Conservation (phyloP, 2,888 invertebrate species). For the Drosophila atroscutellata region DNA sequence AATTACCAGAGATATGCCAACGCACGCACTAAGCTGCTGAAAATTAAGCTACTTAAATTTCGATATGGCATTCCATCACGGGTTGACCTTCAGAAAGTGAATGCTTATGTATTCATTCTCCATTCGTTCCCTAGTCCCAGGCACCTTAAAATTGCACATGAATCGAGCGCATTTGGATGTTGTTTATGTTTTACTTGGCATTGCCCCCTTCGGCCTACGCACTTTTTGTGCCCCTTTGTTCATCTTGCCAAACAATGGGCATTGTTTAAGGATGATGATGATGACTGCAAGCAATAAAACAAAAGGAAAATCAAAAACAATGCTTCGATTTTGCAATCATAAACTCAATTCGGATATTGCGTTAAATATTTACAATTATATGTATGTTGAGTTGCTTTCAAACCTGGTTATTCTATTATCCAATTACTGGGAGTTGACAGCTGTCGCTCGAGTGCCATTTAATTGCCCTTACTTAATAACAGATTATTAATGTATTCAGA, state of each 20-base stretch:
- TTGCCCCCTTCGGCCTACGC: slow-evolving; percentile 34
- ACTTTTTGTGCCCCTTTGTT: slow-evolving; percentile 41
- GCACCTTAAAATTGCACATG: slow-evolving; percentile 10
- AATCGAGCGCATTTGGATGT: slow-evolving; percentile 25
- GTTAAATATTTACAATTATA: slow-evolving; percentile 1
- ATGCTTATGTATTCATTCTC: slow-evolving; percentile 19
- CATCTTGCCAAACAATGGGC: slow-evolving; percentile 38
- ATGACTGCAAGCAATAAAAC: slow-evolving; percentile 22
- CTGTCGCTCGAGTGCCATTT: slow-evolving; percentile 42
- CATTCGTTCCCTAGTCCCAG: slow-evolving; percentile 16
- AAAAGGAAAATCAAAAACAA: slow-evolving; percentile 26
- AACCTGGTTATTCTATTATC: slow-evolving; percentile 1
- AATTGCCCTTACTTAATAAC: slow-evolving; percentile 71
- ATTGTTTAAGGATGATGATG: slow-evolving; percentile 37
- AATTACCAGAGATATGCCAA: not conserved
- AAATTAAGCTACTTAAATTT: not conserved
- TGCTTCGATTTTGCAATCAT: not conserved
- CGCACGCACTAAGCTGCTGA: not conserved
- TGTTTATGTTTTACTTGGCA: slow-evolving; percentile 40
- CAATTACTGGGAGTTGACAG: slow-evolving; percentile 31
- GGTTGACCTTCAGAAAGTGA: slow-evolving; percentile 34
- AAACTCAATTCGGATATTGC: slow-evolving; percentile 5
- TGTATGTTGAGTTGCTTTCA: not conserved
- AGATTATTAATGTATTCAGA: slow-evolving; percentile 57
- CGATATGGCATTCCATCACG: slow-evolving; percentile 15